phyloP scores from a whole-genome alignment of 2,888 invertebrate genomes.

The Morpho achilles region DNA sequence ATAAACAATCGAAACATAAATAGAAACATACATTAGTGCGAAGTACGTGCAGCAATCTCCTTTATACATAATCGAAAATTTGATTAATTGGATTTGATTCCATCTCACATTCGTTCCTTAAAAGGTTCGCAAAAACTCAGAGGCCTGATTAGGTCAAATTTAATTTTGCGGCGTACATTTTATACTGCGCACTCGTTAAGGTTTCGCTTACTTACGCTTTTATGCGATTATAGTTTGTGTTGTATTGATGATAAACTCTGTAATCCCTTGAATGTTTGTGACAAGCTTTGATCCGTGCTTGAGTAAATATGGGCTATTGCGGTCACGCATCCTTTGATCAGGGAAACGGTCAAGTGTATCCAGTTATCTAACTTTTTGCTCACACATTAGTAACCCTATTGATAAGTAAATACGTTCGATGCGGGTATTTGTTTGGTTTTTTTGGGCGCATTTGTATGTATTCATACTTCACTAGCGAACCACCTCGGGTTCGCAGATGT shows the following conservation, averaged over 20 bases:
- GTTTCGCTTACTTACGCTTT: conserved; percentile 6
- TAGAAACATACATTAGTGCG: too few relatives aligned
- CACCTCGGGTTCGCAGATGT: too few relatives aligned
- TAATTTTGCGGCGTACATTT: conserved; percentile 18
- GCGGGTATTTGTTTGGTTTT: neutral
- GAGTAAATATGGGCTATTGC: conserved; percentile 9
- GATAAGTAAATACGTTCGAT: neutral
- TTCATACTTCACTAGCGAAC: too few relatives aligned
- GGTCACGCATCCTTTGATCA: conserved; percentile 20
- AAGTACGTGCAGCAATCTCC: too few relatives aligned
- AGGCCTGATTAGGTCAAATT: conserved; percentile 22
- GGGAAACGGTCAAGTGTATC: conserved; percentile 20
- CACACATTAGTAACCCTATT: conserved; percentile 4
- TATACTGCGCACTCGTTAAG: conserved; percentile 17
- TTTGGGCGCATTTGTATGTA: neutral
- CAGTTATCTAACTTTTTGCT: conserved; percentile 16
- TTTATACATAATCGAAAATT: too few relatives aligned
- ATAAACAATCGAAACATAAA: too few relatives aligned
- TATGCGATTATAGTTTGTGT: neutral
- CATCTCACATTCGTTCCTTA: neutral
- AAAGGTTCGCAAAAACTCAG: conserved; percentile 15
- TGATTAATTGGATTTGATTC: too few relatives aligned
- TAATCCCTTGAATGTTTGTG: conserved; percentile 4
- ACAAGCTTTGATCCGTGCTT: conserved; percentile 14
- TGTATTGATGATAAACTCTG: neutral